Evolutionary conservation across 2,888 invertebrate genomes (phyloP).

Genomic region (Drosophila borealis): DNA sequence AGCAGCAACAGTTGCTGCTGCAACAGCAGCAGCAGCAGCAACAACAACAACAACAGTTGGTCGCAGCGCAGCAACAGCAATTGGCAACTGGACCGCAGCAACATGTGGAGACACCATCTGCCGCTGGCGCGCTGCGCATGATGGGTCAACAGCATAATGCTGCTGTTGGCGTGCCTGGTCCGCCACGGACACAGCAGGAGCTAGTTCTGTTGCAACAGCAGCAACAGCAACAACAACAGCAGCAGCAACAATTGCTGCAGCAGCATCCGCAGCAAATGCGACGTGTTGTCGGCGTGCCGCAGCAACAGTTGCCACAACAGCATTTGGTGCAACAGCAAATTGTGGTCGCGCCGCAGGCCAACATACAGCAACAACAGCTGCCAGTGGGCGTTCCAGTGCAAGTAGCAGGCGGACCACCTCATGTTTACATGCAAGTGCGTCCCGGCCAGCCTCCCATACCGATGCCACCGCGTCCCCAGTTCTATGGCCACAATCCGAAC

Average conservation of each 20-base stretch:
- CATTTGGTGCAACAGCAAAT: conserved; percentile 76
- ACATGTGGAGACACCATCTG: conserved; percentile 85
- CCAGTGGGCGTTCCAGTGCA: conserved; percentile 60
- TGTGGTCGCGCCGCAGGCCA: conserved; percentile 74
- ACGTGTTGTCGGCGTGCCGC: conserved; percentile 76
- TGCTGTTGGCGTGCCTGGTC: conserved; percentile 85
- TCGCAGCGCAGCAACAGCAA: conserved; percentile 58
- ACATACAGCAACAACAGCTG: conserved; percentile 82
- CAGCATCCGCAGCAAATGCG: conserved; percentile 83
- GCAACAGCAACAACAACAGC: conserved; percentile 85
- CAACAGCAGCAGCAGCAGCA: conserved; percentile 61
- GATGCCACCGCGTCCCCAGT: conserved; percentile 89
- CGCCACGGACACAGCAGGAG: conserved; percentile 85
- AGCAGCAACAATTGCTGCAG: conserved; percentile 83
- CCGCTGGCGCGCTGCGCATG: conserved; percentile 90
- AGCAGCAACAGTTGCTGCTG: conserved; percentile 53
- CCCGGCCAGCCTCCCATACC: conserved; percentile 85
- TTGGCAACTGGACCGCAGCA: conserved; percentile 56
- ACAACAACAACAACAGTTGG: conserved; percentile 67
- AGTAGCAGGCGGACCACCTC: conserved; percentile 73
- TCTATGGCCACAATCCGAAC: conserved; percentile 97
- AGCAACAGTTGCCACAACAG: conserved; percentile 70
- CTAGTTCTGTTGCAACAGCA: conserved; percentile 85
- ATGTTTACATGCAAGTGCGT: conserved; percentile 85
- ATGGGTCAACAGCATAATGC: conserved; percentile 94